Evolutionary conservation across 2,113 vertebrate species (phyloP), one percentile per base, ranked within the genome.

Genomic region (Neogobius melanostomus): DNA sequence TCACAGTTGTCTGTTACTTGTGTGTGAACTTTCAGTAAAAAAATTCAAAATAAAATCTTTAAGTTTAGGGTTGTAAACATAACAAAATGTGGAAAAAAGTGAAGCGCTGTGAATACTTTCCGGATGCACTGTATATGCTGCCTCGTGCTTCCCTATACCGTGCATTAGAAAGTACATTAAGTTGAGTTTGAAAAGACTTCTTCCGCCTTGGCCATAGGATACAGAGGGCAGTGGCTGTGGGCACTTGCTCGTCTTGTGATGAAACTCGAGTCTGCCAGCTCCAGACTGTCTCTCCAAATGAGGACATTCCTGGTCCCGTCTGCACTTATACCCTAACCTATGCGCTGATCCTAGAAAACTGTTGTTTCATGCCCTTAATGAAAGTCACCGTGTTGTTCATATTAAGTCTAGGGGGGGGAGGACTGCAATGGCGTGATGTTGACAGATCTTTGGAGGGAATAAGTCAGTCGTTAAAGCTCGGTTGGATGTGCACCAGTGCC

Each of bases 201-300:
- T n/a, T n/a, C n/a, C n/a, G n/a, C n/a, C n/a, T n/a, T n/a, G n/a
- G n/a, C n/a, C 1, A 28, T 28, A 28, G 28, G 28, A 36, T 36
- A 3, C 4, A 36, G 21, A 49, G 46, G 52, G 16, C 44, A 47
- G 44, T 63, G 61, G 15, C n/a, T 56, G 43, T 6, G 16, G 2
- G 51, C 21, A 65, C 47, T 36, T n/a, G 44, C 66, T 72, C 65
- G 68, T 64, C 21, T 52, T 47, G 59, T 66, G 53, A 53, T 79
- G 76, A 74, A 85, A 84, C 66, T 15, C n/a, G 66, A 81, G 15
- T 65, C 71, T 11, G 8, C 9, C 71, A 54, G 61, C 72, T 71
- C 62, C 66, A 56, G 68, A 48, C 17, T 65, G 57, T 56, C 42
- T 69, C 78, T 67, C 64, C 72, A 69, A 78, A 49, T 47, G 72